Evolutionary conservation across 2,888 invertebrate genomes (phyloP).

Genomic region (Sesia apiformis): DNA sequence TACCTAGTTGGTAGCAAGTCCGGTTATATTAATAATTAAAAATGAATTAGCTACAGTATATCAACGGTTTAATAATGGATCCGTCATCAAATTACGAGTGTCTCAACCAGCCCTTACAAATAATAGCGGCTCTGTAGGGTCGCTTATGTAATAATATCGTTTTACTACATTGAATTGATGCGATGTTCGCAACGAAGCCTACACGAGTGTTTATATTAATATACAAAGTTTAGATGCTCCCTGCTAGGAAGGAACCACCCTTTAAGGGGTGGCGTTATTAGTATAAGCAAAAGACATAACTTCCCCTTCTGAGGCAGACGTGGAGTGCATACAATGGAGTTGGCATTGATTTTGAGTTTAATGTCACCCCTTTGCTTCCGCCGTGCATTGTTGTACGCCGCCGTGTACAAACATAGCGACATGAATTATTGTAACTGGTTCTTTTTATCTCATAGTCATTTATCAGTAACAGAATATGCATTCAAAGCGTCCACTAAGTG

Average conservation of each 20-base stretch:
- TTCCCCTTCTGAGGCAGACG: conserved; percentile 46
- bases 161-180: conserved; percentile 46
- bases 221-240: conserved; percentile 59
- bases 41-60: background rate
- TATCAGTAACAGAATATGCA: conserved; percentile 33
- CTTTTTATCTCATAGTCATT: conserved; percentile 43
- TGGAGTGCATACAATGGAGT: conserved; percentile 64
- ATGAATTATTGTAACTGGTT: conserved; percentile 58
- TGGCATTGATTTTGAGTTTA: conserved; percentile 68
- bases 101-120: conserved; percentile 24
- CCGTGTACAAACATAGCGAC: conserved; percentile 52
- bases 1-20: background rate
- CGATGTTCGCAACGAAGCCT: conserved; percentile 48
- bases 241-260: conserved; percentile 54
- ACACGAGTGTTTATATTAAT: conserved; percentile 67
- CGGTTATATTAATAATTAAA: background rate
- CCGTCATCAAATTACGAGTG: background rate
- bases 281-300: conserved; percentile 67
- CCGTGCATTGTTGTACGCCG: conserved; percentile 29
- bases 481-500: conserved; percentile 14
- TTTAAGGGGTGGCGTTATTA: conserved; percentile 62
- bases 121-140: conserved; percentile 22
- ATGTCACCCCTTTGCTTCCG: conserved; percentile 56
- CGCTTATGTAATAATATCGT: conserved; percentile 46
- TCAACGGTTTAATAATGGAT: background rate